A percentile compares a stretch with the other conserved stretches of the same genome.
phyloP scores from a whole-genome alignment of 2,797 vertebrate species.

The Chloroceryle inda region DNA sequence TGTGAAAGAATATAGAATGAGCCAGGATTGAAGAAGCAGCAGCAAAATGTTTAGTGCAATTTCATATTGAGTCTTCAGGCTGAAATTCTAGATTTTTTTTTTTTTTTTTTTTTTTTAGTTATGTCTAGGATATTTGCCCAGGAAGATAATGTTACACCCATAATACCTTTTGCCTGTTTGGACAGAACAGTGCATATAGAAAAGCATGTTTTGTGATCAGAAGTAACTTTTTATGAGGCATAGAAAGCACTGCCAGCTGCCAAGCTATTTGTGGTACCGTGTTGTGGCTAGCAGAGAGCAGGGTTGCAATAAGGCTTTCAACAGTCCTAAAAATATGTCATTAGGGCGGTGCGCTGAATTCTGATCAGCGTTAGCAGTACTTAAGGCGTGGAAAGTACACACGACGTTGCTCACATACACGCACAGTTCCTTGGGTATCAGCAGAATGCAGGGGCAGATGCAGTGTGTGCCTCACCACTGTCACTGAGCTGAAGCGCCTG shows the following conservation, averaged over 20 bases:
- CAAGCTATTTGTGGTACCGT: not conserved
- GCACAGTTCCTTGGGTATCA: fast-evolving
- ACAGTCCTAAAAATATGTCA: not conserved
- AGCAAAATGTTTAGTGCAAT: not conserved
- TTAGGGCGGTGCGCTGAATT: not conserved
- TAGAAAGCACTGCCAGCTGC: not conserved
- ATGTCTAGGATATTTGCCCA: not conserved
- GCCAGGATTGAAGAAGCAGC: not conserved
- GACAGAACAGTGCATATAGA: not conserved
- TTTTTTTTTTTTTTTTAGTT: not conserved
- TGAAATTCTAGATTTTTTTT: not conserved
- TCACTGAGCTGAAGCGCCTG: not conserved
- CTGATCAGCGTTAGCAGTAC: not conserved
- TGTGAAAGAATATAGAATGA: not conserved
- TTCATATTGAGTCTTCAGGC: not conserved
- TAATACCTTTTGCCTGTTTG: not conserved
- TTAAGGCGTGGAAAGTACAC: not conserved
- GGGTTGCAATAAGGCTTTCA: not conserved
- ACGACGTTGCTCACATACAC: fast-evolving
- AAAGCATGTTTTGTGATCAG: not conserved
- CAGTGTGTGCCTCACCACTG: fast-evolving
- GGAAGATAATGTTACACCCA: not conserved
- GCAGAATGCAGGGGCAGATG: not conserved
- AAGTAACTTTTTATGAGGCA: not conserved
- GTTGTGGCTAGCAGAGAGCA: not conserved